These are phyloP conservation scores for Chydorus sphaericus DNA, from an alignment of 2,888 invertebrate genomes.

Conservation along the genomic window DNA sequence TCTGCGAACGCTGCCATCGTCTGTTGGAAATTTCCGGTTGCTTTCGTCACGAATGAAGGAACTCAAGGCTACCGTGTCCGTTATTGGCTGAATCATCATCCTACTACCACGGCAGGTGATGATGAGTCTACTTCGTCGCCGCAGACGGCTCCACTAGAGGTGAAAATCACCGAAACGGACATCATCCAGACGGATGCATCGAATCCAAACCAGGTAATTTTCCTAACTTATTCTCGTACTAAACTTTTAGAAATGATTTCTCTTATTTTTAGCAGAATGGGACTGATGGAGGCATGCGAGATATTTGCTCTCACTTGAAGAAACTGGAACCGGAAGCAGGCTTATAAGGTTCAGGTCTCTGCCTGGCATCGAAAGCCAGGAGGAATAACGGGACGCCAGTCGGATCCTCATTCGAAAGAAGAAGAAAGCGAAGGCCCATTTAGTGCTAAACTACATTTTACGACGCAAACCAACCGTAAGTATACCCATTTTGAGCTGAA, in stretches of 20 bases:
- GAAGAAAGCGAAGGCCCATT: neutral
- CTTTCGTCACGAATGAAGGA: no score
- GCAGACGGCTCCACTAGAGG: neutral
- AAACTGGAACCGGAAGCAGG: conserved; percentile 1
- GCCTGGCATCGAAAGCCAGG: neutral
- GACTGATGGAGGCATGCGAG: neutral
- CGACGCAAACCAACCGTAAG: conserved; percentile 2
- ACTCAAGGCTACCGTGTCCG: neutral
- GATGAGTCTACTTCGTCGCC: neutral
- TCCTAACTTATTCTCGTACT: neutral
- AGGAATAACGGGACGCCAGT: neutral
- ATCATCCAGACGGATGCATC: neutral
- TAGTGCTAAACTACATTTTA: neutral
- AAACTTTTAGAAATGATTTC: no score
- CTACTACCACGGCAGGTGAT: neutral
- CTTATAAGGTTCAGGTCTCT: neutral
- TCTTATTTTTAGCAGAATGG: neutral
- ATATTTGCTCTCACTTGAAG: neutral
- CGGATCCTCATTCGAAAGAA: no score
- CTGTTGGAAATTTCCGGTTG: conserved; percentile 3
- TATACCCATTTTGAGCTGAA: neutral
- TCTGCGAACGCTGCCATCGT: neutral
- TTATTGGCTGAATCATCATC: no score
- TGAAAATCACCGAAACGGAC: neutral
- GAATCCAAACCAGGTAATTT: neutral